Percentiles rank a stretch among this genome's conserved stretches.
Evolutionary conservation across 2,888 invertebrate species (phyloP).

Genomic region (Troides aeacus): DNA sequence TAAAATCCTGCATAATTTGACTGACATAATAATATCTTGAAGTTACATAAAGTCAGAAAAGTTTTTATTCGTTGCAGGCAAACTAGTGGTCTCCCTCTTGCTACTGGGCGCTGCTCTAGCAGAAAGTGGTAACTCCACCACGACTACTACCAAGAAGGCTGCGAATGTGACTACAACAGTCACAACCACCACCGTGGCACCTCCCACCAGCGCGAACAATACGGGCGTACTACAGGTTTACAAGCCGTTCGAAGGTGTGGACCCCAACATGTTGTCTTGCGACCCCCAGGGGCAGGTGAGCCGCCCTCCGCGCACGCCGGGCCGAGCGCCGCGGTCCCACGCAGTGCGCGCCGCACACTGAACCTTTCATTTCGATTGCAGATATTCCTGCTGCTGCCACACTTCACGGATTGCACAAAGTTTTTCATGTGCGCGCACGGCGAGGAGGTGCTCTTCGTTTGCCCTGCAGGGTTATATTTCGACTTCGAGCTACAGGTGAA

Average conservation of each 20-base stretch:
- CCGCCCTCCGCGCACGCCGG: background rate
- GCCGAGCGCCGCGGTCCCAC: background rate
- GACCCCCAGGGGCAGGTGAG: constrained; percentile 60
- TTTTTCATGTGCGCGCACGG: constrained; percentile 66
- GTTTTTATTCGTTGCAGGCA: constrained; percentile 36
- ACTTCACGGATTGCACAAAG: constrained; percentile 54
- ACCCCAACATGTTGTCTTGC: constrained; percentile 62
- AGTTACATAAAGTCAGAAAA: no score
- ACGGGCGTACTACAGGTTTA: background rate
- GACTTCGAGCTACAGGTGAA: constrained; percentile 62
- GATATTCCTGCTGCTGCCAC: constrained; percentile 61
- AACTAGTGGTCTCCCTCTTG: constrained; percentile 40
- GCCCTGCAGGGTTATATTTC: constrained; percentile 47
- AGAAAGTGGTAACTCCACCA: constrained; percentile 25
- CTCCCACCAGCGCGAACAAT: background rate
- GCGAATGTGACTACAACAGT: constrained; percentile 1
- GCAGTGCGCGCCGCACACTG: background rate
- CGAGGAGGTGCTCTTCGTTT: constrained; percentile 51
- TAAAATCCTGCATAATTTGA: no score
- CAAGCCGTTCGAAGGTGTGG: constrained; percentile 43
- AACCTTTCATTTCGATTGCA: constrained; percentile 33
- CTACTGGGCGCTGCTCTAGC: constrained; percentile 37
- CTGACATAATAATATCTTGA: no score
- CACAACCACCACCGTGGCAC: background rate
- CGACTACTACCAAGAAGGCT: constrained; percentile 7